phyloP scores from a whole-genome alignment of 2,888 invertebrate species.

The Chelonus formosanus region DNA sequence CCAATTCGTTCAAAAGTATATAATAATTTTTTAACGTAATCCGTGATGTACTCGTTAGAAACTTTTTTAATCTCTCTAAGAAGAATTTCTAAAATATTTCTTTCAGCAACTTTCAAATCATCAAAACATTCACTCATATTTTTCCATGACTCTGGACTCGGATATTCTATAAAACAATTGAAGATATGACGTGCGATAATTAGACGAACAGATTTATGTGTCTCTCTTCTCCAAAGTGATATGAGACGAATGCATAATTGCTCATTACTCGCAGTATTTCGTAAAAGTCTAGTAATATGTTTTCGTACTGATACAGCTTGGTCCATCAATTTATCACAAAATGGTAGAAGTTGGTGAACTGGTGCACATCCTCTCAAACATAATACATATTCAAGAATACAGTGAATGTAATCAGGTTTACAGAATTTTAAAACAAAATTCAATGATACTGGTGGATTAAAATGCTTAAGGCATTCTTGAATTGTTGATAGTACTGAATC shows the following conservation, averaged over 20 bases:
- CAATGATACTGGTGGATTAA: slow-evolving; percentile 32
- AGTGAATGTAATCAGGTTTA: slow-evolving; percentile 44
- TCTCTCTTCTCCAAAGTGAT: slow-evolving; percentile 41
- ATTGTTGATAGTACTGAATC: no score
- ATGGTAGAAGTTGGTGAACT: slow-evolving; percentile 39
- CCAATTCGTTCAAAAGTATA: slow-evolving; percentile 35
- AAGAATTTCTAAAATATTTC: slow-evolving; percentile 22
- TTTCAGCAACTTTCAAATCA: slow-evolving; percentile 40
- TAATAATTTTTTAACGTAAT: slow-evolving; percentile 40
- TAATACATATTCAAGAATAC: slow-evolving; percentile 33
- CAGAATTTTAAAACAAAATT: slow-evolving; percentile 38
- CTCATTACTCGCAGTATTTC: slow-evolving; percentile 38
- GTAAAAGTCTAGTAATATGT: slow-evolving; percentile 53
- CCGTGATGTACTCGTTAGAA: slow-evolving; percentile 41
- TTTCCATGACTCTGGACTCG: slow-evolving; percentile 42
- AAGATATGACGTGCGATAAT: slow-evolving; percentile 41
- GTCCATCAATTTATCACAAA: slow-evolving; percentile 42
- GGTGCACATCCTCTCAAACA: slow-evolving; percentile 38
- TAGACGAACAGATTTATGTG: slow-evolving; percentile 49
- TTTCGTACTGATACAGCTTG: slow-evolving; percentile 53
- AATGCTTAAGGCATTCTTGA: no score
- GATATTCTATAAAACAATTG: slow-evolving; percentile 42
- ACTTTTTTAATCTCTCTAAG: not conserved
- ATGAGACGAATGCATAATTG: slow-evolving; percentile 38
- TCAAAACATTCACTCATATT: slow-evolving; percentile 40